These are phyloP conservation scores for Cassiopea xamachana DNA, from an alignment of 30 jellyfish, hydroid and myxozoan genomes.

Conservation along the genomic window DNA sequence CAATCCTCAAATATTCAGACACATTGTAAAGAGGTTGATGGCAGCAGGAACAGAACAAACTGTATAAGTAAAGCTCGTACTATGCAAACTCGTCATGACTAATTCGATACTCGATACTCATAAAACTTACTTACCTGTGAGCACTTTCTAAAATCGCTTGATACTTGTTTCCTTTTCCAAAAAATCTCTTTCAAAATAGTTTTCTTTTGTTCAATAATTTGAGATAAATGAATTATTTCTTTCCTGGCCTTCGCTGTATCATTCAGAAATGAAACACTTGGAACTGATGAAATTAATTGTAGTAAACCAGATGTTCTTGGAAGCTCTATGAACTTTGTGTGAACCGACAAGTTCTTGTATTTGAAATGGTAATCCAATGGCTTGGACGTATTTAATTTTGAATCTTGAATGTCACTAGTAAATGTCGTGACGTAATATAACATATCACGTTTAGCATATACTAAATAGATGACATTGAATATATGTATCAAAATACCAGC, in stretches of 20 bases:
- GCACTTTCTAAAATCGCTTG: neutral
- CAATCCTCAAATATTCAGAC: no score
- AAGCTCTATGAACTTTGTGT: neutral
- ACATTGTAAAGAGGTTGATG: no score
- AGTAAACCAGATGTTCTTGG: neutral
- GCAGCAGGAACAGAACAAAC: no score
- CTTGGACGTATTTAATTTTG: neutral
- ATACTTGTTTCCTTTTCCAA: neutral
- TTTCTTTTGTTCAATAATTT: neutral
- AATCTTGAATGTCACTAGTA: neutral
- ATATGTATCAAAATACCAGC: neutral
- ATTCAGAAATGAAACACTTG: neutral
- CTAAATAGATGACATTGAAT: neutral
- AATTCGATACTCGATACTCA: neutral
- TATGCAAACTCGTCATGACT: neutral
- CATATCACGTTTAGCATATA: neutral
- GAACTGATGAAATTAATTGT: neutral
- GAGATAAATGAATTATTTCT: neutral
- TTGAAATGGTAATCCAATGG: neutral
- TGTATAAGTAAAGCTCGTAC: no score
- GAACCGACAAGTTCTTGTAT: neutral
- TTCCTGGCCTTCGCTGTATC: neutral
- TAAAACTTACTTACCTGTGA: neutral
- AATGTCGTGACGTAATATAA: neutral
- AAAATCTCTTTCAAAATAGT: neutral